Conservation (phyloP, 2,797 vertebrate genomes). For the Scomberomorus guttatus region DNA sequence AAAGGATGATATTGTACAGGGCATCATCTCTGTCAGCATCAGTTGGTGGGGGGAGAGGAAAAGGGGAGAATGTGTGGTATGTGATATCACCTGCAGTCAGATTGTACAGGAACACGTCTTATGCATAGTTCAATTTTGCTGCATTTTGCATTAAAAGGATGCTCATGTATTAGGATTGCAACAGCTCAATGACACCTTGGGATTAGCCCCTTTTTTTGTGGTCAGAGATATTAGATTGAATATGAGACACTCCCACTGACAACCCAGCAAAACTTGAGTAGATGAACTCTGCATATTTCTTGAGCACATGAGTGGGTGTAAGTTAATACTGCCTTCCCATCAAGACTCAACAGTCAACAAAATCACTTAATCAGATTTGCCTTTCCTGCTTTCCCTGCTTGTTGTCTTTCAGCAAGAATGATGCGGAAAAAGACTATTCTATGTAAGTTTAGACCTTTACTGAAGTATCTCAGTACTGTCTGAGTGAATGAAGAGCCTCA, state of each 20-base stretch:
- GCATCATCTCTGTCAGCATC: neutral
- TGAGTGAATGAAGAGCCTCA: neutral
- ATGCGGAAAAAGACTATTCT: neutral
- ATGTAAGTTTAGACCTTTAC: constrained; percentile 2
- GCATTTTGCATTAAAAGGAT: neutral
- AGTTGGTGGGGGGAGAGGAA: constrained; percentile 49
- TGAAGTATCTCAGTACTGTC: neutral
- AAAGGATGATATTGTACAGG: constrained; percentile 14
- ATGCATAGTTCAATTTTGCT: neutral
- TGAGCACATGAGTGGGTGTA: neutral
- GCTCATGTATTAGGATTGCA: neutral
- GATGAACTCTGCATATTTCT: constrained; percentile 12
- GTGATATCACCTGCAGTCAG: constrained; percentile 4
- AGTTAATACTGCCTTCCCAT: neutral
- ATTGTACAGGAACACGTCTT: neutral
- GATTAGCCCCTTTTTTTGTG: neutral
- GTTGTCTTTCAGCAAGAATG: neutral
- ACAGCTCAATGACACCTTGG: neutral
- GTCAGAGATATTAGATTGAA: neutral
- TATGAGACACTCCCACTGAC: no score
- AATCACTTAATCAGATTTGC: constrained; percentile 10
- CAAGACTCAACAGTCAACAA: neutral
- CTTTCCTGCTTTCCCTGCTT: neutral
- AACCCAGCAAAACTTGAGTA: neutral
- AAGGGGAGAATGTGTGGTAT: constrained; percentile 41